Conservation (phyloP, 53 echinoderm and acorn worm genomes). For the Antedon mediterranea region DNA sequence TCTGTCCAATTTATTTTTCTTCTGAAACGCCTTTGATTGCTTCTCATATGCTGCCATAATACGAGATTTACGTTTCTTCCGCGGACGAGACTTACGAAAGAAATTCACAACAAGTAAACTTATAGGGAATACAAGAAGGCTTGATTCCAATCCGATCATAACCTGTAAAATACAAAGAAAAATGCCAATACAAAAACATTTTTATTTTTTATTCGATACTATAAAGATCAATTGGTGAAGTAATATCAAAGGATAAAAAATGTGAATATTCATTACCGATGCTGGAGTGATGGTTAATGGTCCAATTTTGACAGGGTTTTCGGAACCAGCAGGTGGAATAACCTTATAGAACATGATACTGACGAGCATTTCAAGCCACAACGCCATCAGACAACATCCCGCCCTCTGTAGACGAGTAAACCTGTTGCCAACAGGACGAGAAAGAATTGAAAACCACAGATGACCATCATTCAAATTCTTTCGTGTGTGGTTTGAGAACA, state of each 20-base stretch:
- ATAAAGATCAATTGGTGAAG: too few species aligned
- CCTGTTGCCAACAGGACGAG: slow-evolving; percentile 55
- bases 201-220: too few species aligned
- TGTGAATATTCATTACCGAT: slow-evolving; percentile 57
- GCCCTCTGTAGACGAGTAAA: slow-evolving; percentile 79
- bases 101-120: slow-evolving; percentile 74
- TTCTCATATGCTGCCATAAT: slow-evolving; percentile 29
- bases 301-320: slow-evolving; percentile 43
- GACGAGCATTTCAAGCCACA: slow-evolving; percentile 95
- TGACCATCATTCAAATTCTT: slow-evolving; percentile 94
- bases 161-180: slow-evolving; percentile 29
- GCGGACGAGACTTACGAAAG: slow-evolving; percentile 70
- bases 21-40: not conserved
- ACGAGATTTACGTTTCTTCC: slow-evolving; percentile 45
- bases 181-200: too few species aligned
- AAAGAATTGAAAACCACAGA: slow-evolving; percentile 89
- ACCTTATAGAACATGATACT: slow-evolving; percentile 86
- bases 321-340: slow-evolving; percentile 25
- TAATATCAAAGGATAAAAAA: too few species aligned
- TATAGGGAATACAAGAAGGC: slow-evolving; percentile 79
- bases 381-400: slow-evolving; percentile 77
- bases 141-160: slow-evolving; percentile 77
- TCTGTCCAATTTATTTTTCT: slow-evolving; percentile 15
- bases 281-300: slow-evolving; percentile 71
- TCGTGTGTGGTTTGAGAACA: slow-evolving; percentile 72